Base-by-base conservation (phyloP, 1,140 invertebrate species). In the Subanguina moxae region DNA sequence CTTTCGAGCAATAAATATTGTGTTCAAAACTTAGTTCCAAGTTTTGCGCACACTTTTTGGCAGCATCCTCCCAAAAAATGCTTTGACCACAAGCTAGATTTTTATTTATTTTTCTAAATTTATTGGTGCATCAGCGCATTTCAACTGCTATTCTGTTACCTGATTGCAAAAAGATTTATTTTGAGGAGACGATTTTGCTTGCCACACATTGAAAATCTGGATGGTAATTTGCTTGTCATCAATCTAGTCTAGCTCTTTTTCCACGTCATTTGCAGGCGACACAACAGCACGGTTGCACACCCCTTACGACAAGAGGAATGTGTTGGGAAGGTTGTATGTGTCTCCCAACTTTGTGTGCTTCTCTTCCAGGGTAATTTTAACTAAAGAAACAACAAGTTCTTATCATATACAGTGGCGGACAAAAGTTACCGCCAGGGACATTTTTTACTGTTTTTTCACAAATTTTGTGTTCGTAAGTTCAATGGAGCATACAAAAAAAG, bases 281-380 rank as follows among this genome's bases (percentile, higher is more conserved):
- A 61, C 58, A 43, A 28, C 38, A 3, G n/a, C n/a, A n/a, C 19
- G 58, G 1, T 21, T 61, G n/a, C 58, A 32, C 89, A 94, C 93
- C n/a, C 93, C 93, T 0, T 97, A 93, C 78, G 91, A 94, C 80
- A 94, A 94, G 80, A 88, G 88, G 74, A 88, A 92, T 78, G 90
- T 92, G 63, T 88, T 88, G 84, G 94, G 94, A n/a, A 88, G 88
- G 73, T 86, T 97, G 71, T 97, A 90, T 84, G 84, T 98, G 27
- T 97, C 93, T 0, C 89, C 90, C 76, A 94, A 94, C 84, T 97
- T 92, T 84, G 87, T 97, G 73, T 97, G 94, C 82, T 97, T 97
- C 84, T 89, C 91, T 82, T 96, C 93, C 84, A 88, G 90, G 84
- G 93, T 94, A 52, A 52, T 52, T 21, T 21, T n/a, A n/a, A n/a